Conservation (phyloP, 1,140 invertebrate species). For the Tetramorium alpestre region DNA sequence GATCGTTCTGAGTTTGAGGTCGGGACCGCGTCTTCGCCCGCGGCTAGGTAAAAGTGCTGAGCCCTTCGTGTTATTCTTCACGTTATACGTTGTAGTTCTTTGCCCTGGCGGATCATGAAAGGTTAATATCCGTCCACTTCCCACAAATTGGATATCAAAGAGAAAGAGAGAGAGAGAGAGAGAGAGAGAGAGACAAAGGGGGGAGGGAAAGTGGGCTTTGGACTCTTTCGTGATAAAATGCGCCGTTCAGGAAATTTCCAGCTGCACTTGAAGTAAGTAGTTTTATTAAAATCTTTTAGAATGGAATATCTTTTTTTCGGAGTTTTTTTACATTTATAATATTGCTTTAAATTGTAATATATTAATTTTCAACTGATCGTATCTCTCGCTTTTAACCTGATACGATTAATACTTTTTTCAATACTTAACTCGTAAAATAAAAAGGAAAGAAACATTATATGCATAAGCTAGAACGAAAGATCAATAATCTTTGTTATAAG, state of each 20-base stretch:
- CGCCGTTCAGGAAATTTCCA: constrained; percentile 19
- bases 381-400: neutral
- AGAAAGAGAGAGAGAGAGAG: neutral
- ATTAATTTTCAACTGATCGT: constrained; percentile 4
- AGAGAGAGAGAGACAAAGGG: neutral
- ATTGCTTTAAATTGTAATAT: constrained; percentile 11
- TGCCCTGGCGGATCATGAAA: constrained; percentile 38
- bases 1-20: constrained; percentile 25
- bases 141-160: constrained; percentile 53
- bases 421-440: constrained; percentile 5
- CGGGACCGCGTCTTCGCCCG: neutral
- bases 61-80: constrained; percentile 49
- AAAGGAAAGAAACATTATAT: neutral
- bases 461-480: neutral
- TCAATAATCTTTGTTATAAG: constrained; percentile 19
- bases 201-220: neutral
- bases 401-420: neutral
- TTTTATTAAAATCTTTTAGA: constrained; percentile 15
- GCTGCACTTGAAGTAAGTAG: neutral
- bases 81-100: constrained; percentile 47
- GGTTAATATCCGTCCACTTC: constrained; percentile 51
- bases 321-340: neutral
- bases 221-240: constrained; percentile 4
- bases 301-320: neutral
- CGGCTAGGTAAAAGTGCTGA: constrained; percentile 52